These are phyloP conservation scores for Drosophila serrata DNA, from an alignment of 1,140 invertebrate genomes.

Conservation along the genomic window DNA sequence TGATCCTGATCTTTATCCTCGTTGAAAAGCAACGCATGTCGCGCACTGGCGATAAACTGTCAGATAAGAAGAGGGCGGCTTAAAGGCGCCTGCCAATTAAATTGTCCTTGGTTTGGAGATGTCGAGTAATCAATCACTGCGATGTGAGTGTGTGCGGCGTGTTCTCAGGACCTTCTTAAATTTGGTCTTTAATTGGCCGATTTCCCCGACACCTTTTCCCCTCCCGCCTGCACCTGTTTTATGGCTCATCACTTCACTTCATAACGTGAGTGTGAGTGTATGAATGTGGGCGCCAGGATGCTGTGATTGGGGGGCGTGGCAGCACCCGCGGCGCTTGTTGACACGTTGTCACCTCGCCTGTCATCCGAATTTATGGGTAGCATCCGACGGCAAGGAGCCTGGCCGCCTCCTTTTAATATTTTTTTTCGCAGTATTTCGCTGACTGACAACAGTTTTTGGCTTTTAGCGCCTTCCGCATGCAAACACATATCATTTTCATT, in stretches of 20 bases:
- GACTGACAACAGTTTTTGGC: conserved; percentile 52
- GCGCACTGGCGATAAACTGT: conserved; percentile 9
- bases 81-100: conserved; percentile 12
- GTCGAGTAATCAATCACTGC: conserved; percentile 58
- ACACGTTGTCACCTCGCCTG: conserved; percentile 80
- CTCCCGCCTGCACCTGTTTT: conserved; percentile 22
- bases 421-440: conserved; percentile 25
- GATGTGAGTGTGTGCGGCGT: neutral
- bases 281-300: conserved; percentile 5
- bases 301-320: conserved; percentile 30
- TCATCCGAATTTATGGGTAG: conserved; percentile 75
- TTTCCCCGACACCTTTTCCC: conserved; percentile 4
- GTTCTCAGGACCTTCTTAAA: conserved; percentile 42
- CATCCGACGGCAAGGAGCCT: conserved; percentile 20
- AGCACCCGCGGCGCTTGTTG: conserved; percentile 74
- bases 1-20: neutral
- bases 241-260: conserved; percentile 13
- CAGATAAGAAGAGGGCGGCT: conserved; percentile 10
- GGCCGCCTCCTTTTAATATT: conserved; percentile 13
- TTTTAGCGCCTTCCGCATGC: conserved; percentile 54
- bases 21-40: conserved; percentile 1
- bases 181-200: conserved; percentile 56
- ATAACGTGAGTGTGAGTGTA: conserved; percentile 1
- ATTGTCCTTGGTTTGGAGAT: neutral
- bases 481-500: conserved; percentile 77